A percentile compares a stretch with the other conserved stretches of the same genome.
Evolutionary conservation across 2,888 invertebrate genomes (phyloP).

Genomic region (Actias luna): DNA sequence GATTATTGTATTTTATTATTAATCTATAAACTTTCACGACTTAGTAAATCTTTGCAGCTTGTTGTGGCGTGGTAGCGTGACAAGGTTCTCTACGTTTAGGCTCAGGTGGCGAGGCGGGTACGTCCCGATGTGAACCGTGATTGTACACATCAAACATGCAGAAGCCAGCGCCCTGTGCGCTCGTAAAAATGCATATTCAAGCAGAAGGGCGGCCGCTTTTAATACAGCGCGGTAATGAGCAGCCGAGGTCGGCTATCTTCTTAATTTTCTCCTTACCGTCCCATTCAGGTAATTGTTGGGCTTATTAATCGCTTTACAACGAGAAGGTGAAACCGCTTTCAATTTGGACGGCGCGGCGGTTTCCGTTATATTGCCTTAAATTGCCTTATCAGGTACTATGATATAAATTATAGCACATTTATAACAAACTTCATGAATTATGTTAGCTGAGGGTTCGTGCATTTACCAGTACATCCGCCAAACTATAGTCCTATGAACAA

Average conservation of each 20-base stretch:
- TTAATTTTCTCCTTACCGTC: constrained; percentile 73
- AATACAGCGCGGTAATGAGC: constrained; percentile 74
- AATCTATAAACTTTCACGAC: not conserved
- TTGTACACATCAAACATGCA: constrained; percentile 77
- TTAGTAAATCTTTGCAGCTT: not conserved
- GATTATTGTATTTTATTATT: too few species aligned
- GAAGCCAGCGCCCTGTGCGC: constrained; percentile 54
- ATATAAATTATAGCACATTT: not conserved
- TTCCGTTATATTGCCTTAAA: not conserved
- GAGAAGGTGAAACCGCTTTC: constrained; percentile 45
- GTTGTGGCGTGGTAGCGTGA: not conserved
- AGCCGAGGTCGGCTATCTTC: constrained; percentile 68
- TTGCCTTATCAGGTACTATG: not conserved
- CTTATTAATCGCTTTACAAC: constrained; percentile 62
- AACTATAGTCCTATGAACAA: not conserved
- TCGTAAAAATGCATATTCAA: constrained; percentile 82
- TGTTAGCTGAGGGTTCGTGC: not conserved
- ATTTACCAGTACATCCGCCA: not conserved
- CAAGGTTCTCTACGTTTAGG: constrained; percentile 18
- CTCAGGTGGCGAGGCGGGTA: constrained; percentile 39
- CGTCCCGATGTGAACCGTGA: constrained; percentile 51
- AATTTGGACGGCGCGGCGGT: constrained; percentile 34
- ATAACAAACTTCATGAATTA: not conserved
- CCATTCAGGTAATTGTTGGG: constrained; percentile 64
- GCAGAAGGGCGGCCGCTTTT: constrained; percentile 69